Percentiles rank a stretch among this genome's conserved stretches.
These are phyloP conservation scores for Lasaia peninsularis DNA, from an alignment of 1,140 invertebrate species.

Conservation along the genomic window DNA sequence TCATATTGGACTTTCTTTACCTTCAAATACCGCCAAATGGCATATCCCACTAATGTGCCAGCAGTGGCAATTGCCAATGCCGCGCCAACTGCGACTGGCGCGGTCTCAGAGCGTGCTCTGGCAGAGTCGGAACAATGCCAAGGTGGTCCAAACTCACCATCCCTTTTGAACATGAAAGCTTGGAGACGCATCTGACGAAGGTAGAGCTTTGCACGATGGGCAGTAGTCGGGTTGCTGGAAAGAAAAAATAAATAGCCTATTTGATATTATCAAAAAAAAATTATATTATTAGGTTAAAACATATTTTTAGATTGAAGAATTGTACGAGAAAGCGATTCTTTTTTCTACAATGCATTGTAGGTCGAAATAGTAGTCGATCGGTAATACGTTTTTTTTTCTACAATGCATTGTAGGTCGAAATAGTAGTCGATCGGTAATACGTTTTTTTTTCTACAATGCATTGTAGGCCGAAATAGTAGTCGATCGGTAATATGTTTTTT, in stretches of 20 bases:
- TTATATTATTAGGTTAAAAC: too few species aligned
- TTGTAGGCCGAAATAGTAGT: too few species aligned
- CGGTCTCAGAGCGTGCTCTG: constrained; percentile 85
- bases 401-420: too few species aligned
- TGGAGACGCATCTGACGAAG: constrained; percentile 78
- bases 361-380: too few species aligned
- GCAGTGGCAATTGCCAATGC: constrained; percentile 88
- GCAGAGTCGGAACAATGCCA: constrained; percentile 78
- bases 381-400: too few species aligned
- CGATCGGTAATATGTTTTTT: too few species aligned
- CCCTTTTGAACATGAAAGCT: constrained; percentile 80
- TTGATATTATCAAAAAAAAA: too few species aligned
- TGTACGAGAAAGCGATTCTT: too few species aligned
- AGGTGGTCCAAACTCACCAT: constrained; percentile 77
- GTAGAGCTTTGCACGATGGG: constrained; percentile 77
- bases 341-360: too few species aligned
- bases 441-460: too few species aligned
- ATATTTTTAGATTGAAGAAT: too few species aligned
- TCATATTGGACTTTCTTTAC: constrained; percentile 95
- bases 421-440: too few species aligned
- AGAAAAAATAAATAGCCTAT: not conserved
- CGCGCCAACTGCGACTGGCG: constrained; percentile 92
- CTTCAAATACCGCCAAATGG: constrained; percentile 91
- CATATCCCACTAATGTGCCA: constrained; percentile 89
- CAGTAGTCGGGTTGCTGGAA: constrained; percentile 43